Conservation (phyloP, 37 sponge, comb jelly and placozoan genomes). For the Oopsacas minuta region DNA sequence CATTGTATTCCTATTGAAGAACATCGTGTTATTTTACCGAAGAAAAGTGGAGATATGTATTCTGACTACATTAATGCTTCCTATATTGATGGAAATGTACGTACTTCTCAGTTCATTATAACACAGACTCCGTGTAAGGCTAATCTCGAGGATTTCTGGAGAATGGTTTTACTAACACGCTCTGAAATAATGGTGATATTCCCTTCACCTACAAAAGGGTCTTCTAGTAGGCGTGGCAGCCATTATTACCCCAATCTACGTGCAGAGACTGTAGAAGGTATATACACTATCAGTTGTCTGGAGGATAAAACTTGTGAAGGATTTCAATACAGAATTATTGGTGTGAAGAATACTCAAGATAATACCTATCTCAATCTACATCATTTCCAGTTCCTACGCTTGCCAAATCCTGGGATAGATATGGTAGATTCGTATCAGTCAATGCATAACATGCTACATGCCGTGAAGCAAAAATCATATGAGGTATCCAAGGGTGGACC, state of each 20-base stretch:
- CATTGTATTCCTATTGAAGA: neutral
- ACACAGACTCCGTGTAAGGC: neutral
- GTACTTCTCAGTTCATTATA: conserved; percentile 1
- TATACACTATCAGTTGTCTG: neutral
- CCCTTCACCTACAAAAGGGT: neutral
- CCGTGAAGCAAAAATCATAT: neutral
- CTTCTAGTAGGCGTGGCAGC: neutral
- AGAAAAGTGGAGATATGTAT: neutral
- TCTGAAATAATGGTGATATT: neutral
- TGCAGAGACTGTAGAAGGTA: neutral
- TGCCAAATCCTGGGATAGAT: conserved; percentile 13
- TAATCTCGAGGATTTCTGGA: neutral
- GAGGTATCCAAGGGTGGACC: neutral
- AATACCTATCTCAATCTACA: conserved; percentile 20
- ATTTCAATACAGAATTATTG: neutral
- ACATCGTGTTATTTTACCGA: neutral
- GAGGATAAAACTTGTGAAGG: neutral
- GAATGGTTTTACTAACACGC: neutral
- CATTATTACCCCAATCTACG: neutral
- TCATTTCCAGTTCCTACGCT: conserved; percentile 18
- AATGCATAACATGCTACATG: neutral
- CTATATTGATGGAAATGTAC: conserved; percentile 1
- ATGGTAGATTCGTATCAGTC: conserved; percentile 12
- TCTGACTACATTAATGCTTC: neutral
- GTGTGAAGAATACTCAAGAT: conserved; percentile 23